Conservation (phyloP, 92 coral and sea anemone species). For the Parazoanthus swiftii region DNA sequence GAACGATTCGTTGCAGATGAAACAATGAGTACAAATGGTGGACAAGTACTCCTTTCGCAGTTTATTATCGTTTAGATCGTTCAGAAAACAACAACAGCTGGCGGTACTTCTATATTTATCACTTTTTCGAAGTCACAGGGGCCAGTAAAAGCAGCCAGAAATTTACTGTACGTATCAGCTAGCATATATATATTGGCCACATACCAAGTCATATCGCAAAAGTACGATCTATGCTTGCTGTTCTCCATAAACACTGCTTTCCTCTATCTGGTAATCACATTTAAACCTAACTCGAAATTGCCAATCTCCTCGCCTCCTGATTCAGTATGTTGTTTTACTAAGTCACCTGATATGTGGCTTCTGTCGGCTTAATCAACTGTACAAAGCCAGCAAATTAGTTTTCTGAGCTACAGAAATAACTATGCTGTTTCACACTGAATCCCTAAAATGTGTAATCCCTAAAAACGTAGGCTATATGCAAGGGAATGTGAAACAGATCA, state of each 20-base stretch:
- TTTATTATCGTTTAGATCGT: too few species aligned
- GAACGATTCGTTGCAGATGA: background rate
- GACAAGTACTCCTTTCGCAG: background rate
- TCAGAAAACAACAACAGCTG: background rate
- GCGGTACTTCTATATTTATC: background rate
- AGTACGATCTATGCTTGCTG: background rate
- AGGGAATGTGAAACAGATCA: slow-evolving; percentile 5
- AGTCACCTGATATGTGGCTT: background rate
- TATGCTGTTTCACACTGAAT: background rate
- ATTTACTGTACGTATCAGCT: background rate
- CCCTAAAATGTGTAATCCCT: background rate
- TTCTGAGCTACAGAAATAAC: background rate
- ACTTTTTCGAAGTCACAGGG: too few species aligned
- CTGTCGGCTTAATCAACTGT: background rate
- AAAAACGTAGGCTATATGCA: background rate
- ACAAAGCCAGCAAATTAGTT: background rate
- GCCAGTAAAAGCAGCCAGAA: background rate
- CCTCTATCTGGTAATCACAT: slow-evolving; percentile 2
- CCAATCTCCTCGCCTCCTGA: background rate
- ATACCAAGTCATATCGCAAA: background rate
- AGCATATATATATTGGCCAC: background rate
- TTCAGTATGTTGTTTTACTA: background rate
- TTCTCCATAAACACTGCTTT: background rate
- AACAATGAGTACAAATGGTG: background rate
- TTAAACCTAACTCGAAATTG: background rate